Evolutionary conservation across 2,113 vertebrate genomes (phyloP), one percentile per base, ranked within the genome.

Genomic region (Dasypus novemcinctus): DNA sequence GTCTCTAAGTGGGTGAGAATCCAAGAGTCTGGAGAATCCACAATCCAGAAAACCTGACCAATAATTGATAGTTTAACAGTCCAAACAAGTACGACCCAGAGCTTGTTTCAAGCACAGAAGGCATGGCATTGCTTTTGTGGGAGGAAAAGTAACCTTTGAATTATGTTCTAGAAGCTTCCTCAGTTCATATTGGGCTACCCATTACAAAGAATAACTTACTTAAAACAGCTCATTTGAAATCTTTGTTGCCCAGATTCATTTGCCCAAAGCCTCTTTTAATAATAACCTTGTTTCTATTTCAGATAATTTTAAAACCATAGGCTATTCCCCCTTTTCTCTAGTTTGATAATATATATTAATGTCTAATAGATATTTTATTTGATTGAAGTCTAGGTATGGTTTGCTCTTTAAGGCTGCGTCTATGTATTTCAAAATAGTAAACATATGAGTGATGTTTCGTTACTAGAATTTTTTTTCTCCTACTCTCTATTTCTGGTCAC

Each of bases 341-440:
- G 90, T 89, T 89, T 89, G 90, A 93, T 91, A 82, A 41, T 90
- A 81, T 33, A 52, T 80, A 81, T 80, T 89, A 88, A 86, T 92
- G 41, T 54, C 83, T 95, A 84, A 49, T 72, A 82, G 59, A 61
- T 36, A 85, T 71, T 95, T 85, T 46, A 91, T 59, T 74, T 66
- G 12, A 82, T 93, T 86, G 71, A 79, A 90, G 4, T 29, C 61
- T 68, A 83, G 20, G 25, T 87, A 25, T 88, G 52, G 38, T 31
- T 90, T 75, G 13, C 43, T 87, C 94, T 87, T 82, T n/a, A 86
- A 88, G 33, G 68, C 27, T 91, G 14, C 49, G 91, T 78, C 5
- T 25, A 64, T 87, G 29, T 87, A 66, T 78, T 86, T 93, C 43
- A 72, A 94, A 92, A 85, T 64, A 80, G 63, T 52, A 72, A 93